phyloP scores from a whole-genome alignment of 2,113 vertebrate genomes.

The Macrotis lagotis region DNA sequence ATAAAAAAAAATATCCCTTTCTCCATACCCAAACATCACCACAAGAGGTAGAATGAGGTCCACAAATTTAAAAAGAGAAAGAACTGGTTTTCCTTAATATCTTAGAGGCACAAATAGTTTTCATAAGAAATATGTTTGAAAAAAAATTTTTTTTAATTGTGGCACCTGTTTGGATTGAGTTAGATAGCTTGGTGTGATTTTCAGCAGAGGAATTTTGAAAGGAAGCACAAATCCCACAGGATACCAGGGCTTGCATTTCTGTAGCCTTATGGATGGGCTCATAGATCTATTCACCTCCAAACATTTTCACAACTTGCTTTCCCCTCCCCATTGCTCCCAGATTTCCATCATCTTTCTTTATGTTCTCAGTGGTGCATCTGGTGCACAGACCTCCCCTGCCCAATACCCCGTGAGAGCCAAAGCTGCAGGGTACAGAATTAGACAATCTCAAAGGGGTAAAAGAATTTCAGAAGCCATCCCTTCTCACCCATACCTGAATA shows the following conservation, averaged over 20 bases:
- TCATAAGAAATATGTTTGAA: neutral
- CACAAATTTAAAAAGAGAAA: neutral
- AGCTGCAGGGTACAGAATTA: neutral
- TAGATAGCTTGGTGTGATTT: neutral
- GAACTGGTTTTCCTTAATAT: neutral
- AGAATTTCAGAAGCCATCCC: neutral
- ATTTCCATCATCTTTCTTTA: neutral
- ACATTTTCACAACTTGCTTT: neutral
- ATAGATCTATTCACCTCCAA: neutral
- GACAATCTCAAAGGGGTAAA: neutral
- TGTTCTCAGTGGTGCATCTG: neutral
- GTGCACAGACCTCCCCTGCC: neutral
- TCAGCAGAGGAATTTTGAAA: neutral
- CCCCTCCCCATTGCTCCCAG: neutral
- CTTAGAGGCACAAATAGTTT: neutral
- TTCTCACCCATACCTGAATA: neutral
- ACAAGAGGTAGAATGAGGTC: neutral
- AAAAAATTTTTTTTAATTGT: neutral
- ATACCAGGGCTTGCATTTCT: neutral
- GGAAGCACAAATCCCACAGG: neutral
- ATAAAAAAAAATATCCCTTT: conserved; percentile 1
- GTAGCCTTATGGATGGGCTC: neutral
- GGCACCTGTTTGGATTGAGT: neutral
- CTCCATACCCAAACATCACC: neutral
- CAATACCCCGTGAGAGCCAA: neutral